Conservation (phyloP, 2,797 vertebrate species). For the Chelon labrosus region DNA sequence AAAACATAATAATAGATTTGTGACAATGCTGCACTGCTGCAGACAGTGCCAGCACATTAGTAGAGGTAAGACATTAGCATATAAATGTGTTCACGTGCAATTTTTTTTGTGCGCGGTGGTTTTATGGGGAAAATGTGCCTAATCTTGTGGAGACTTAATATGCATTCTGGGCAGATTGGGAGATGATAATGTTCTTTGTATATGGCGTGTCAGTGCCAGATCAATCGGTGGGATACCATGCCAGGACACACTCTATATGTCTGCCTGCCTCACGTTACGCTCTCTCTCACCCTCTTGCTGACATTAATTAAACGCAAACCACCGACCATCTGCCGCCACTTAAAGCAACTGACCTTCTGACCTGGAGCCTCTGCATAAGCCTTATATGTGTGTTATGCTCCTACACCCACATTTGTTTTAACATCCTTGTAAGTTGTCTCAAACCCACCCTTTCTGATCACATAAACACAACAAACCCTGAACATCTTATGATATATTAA, state of each 20-base stretch:
- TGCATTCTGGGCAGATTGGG: constrained; percentile 42
- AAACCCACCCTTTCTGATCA: no score
- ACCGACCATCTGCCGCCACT: constrained; percentile 62
- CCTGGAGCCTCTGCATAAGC: constrained; percentile 29
- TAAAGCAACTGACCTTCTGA: constrained; percentile 52
- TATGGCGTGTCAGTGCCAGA: constrained; percentile 43
- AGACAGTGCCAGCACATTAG: constrained; percentile 40
- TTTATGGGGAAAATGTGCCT: constrained; percentile 13
- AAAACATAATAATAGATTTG: constrained; percentile 28
- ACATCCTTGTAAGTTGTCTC: not conserved
- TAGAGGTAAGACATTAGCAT: constrained; percentile 55
- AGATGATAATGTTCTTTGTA: constrained; percentile 52
- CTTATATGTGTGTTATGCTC: constrained; percentile 7
- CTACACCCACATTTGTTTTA: not conserved
- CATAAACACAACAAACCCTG: no score
- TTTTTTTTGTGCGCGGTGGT: constrained; percentile 19
- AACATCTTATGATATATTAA: no score
- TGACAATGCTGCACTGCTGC: constrained; percentile 25
- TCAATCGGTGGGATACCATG: constrained; percentile 29
- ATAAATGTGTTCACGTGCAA: constrained; percentile 58
- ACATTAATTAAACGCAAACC: constrained; percentile 70
- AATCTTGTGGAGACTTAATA: constrained; percentile 39
- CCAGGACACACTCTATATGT: constrained; percentile 4
- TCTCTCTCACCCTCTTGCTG: constrained; percentile 31
- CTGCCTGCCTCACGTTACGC: not conserved